These are phyloP conservation scores for Nephrotoma appendiculata DNA, from an alignment of 2,888 invertebrate genomes.

Conservation along the genomic window DNA sequence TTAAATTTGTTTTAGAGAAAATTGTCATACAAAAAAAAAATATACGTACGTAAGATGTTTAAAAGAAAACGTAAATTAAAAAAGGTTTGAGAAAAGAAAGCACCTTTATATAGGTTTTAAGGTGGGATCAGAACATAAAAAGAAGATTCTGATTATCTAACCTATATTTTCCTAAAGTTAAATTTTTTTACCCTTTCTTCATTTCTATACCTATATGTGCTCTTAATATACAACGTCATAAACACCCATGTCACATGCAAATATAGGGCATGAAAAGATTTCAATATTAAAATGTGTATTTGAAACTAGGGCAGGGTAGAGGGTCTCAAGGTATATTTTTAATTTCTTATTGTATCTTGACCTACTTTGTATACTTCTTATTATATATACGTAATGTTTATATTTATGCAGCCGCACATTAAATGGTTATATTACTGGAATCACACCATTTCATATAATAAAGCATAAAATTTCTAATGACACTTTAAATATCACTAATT, in stretches of 20 bases:
- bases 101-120: not conserved
- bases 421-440: not conserved
- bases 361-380: not conserved
- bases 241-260: not conserved
- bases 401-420: not conserved
- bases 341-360: not conserved
- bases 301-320: not conserved
- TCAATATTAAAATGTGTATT: not conserved
- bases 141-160: not conserved
- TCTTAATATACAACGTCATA: not conserved
- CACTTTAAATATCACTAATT: not conserved
- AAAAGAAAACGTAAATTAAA: not conserved
- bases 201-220: not conserved
- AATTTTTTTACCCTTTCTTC: not conserved
- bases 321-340: not conserved
- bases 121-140: not conserved
- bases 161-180: not conserved
- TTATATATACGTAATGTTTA: not conserved
- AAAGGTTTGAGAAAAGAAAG: not conserved
- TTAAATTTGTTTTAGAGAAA: not conserved
- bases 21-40: not conserved
- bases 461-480: not conserved
- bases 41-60: not conserved
- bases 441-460: not conserved
- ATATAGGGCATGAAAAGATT: not conserved